Percentiles rank a stretch among this genome's conserved stretches.
These are phyloP conservation scores for Nansenia antarctica DNA, from an alignment of 2,113 vertebrate species.

Conservation along the genomic window DNA sequence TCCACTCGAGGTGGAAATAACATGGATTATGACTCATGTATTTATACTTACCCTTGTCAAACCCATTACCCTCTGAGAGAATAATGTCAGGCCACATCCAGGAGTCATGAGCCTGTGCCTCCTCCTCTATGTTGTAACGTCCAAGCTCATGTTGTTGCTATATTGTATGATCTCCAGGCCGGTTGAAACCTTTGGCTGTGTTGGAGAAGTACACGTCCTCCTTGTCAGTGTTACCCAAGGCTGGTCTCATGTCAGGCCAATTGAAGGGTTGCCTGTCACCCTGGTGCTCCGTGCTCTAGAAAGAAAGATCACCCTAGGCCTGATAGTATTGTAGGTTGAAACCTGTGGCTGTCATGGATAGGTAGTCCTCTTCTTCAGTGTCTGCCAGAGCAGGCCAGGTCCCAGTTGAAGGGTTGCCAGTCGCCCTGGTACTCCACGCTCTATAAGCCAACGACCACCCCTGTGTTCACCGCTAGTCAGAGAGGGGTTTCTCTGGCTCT, in stretches of 20 bases:
- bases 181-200: constrained; percentile 32
- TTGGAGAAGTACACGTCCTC: constrained; percentile 3
- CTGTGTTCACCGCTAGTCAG: not conserved
- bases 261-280: not conserved
- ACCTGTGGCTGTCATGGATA: constrained; percentile 40
- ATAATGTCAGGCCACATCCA: constrained; percentile 53
- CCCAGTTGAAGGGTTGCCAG: not conserved
- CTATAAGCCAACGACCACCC: not conserved
- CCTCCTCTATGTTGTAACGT: constrained; percentile 30
- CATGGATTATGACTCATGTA: constrained; percentile 60
- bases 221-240: not conserved
- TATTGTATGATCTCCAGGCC: not conserved
- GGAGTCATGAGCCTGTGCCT: constrained; percentile 18
- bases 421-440: not conserved
- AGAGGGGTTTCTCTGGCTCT: constrained; percentile 48
- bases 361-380: not conserved
- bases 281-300: not conserved
- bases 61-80: constrained; percentile 51
- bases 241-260: not conserved
- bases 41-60: constrained; percentile 64
- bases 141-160: constrained; percentile 12
- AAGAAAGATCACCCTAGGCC: too few species aligned
- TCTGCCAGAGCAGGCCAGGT: not conserved
- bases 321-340: too few species aligned
- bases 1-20: constrained; percentile 67